Evolutionary conservation across 2,113 vertebrate genomes (phyloP).

Genomic region (Sorex araneus): DNA sequence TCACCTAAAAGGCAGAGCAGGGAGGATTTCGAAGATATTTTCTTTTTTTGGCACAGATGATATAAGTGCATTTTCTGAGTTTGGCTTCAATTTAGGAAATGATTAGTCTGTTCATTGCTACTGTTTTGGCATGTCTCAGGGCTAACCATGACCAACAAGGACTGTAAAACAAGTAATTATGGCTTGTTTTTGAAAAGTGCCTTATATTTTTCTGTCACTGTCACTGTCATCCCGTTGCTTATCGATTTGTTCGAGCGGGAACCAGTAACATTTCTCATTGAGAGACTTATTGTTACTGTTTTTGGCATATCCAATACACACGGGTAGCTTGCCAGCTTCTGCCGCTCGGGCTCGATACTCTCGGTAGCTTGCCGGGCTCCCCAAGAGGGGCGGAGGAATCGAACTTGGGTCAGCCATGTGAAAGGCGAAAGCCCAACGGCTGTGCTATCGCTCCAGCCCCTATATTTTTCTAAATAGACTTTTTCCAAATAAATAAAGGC

Average conservation of each 20-base stretch:
- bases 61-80: constrained; percentile 64
- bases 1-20: constrained; percentile 56
- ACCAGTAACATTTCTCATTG: too few species aligned
- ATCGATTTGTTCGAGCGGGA: too few species aligned
- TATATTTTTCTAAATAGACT: constrained; percentile 50
- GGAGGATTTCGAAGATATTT: constrained; percentile 61
- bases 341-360: too few species aligned
- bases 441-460: too few species aligned
- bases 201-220: not conserved
- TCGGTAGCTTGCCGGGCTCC: too few species aligned
- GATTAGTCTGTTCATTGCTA: constrained; percentile 52
- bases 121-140: constrained; percentile 2
- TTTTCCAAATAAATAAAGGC: constrained; percentile 44
- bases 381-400: too few species aligned
- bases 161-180: constrained; percentile 55
- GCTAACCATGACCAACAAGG: not conserved
- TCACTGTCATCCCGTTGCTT: too few species aligned
- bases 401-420: too few species aligned
- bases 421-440: too few species aligned
- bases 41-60: constrained; percentile 58
- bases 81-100: constrained; percentile 42
- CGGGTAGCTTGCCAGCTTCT: too few species aligned
- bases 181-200: not conserved
- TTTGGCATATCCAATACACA: too few species aligned
- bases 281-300: too few species aligned